These are phyloP conservation scores for Oscheius sp. DNA, from an alignment of 1,140 invertebrate species.

Conservation along the genomic window DNA sequence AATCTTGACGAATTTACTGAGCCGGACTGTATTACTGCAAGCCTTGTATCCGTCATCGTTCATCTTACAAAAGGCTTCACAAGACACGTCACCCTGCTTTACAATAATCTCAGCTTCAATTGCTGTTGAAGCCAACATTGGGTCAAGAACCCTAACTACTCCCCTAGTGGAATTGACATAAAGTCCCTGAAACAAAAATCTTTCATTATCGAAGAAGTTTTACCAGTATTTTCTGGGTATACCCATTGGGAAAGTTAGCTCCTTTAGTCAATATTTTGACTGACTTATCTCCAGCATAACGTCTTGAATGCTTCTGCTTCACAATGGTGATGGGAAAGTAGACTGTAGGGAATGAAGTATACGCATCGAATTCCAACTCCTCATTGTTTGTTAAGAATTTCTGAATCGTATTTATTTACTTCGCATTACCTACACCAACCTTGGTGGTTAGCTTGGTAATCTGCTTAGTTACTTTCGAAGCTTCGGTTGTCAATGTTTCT, in stretches of 20 bases:
- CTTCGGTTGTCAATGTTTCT: too few relatives aligned
- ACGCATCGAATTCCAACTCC: background rate
- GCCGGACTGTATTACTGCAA: background rate
- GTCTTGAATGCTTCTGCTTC: background rate
- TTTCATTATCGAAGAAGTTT: background rate
- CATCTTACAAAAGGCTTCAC: background rate
- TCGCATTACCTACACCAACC: too few relatives aligned
- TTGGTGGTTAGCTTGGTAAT: too few relatives aligned
- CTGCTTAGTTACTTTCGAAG: too few relatives aligned
- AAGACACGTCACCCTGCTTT: background rate
- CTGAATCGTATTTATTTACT: too few relatives aligned
- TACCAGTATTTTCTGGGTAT: background rate
- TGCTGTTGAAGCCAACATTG: background rate
- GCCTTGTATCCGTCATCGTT: background rate
- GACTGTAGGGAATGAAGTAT: background rate
- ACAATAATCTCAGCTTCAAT: background rate
- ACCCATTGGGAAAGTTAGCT: constrained; percentile 9
- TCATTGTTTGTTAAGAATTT: too few relatives aligned
- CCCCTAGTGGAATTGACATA: background rate
- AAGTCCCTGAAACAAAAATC: background rate
- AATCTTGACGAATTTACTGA: background rate
- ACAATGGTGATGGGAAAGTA: constrained; percentile 11
- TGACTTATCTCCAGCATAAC: background rate
- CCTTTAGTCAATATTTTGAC: background rate
- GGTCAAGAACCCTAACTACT: background rate